phyloP scores from a whole-genome alignment of 1,140 invertebrate genomes.

The Linepithema humile region DNA sequence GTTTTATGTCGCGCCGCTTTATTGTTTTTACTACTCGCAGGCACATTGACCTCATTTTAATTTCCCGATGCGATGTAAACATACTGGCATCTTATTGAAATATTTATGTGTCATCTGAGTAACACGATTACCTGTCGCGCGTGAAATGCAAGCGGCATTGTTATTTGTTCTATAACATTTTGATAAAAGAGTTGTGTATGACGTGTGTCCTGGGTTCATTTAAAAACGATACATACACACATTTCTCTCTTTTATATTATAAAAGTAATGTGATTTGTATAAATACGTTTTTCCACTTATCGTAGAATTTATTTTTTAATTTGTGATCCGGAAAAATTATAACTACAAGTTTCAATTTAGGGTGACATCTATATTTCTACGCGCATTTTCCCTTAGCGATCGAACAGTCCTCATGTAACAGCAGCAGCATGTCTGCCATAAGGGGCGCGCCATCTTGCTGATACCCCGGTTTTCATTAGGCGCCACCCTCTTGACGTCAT shows the following conservation, averaged over 20 bases:
- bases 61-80: slow-evolving; percentile 19
- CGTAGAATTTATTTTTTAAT: not conserved
- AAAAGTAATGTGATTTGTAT: not conserved
- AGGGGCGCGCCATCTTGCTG: slow-evolving; percentile 73
- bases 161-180: not conserved
- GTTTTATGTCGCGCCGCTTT: slow-evolving; percentile 62
- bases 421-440: slow-evolving; percentile 41
- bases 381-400: not conserved
- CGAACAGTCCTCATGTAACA: slow-evolving; percentile 17
- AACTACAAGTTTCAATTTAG: not conserved
- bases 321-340: not conserved
- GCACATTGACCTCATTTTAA: slow-evolving; percentile 56
- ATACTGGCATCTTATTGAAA: not conserved
- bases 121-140: not conserved
- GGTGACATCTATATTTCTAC: not conserved
- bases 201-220: no score
- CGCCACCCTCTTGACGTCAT: slow-evolving; percentile 76
- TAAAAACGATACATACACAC: not conserved
- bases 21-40: slow-evolving; percentile 56
- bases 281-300: not conserved
- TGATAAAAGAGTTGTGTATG: not conserved
- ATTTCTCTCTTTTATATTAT: not conserved
- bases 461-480: slow-evolving; percentile 48
- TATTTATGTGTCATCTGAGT: not conserved
- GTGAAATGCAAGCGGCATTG: not conserved